Evolutionary conservation across 2,888 invertebrate genomes (phyloP), one percentile per base, ranked within the genome.

Genomic region (Trachelus troglodyta): DNA sequence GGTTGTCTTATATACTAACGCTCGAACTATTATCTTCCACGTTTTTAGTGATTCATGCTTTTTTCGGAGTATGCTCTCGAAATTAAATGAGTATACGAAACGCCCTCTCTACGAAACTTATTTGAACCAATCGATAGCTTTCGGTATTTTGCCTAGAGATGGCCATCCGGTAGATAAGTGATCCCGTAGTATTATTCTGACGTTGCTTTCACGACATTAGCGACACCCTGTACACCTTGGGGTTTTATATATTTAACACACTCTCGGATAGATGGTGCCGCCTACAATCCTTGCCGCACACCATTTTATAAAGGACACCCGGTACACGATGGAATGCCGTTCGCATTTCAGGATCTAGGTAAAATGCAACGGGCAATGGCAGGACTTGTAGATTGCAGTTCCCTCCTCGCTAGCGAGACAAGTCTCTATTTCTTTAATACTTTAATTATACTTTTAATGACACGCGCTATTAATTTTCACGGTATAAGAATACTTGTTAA

Each of bases 1-100:
- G 84, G 86, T 84, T 87, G 86, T 56, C 56, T 86, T 84, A 85
- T 85, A 84, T 80, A 83, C 85, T 83, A 81, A 81, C 56, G 74
- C 76, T 78, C 74, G 75, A 56, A 76, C 78, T 76, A 78, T 78
- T 76, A 76, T 76, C 56, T 23, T 56, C 56, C 56, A 56, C 6
- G 56, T 56, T 56, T 56, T 56, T 23, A 56, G 56, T 23, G 56
- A 56, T 15, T 23, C 23, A 56, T 23, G 56, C 56, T 56, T 56
- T 56, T 56, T 23, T 23, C 23, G 9, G 23, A 56, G 23, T 23
- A 56, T 23, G 56, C 56, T 23, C 23, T 56, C 9, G 9, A 56
- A 56, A 56, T 56, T 23, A 9, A 56, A 56, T 56, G 56, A 56
- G 23, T 56, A 30, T 34, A 23, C 33, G 9, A 71, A 12, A 71